Percentiles rank a stretch among this genome's conserved stretches.
Conservation (phyloP, 2,888 invertebrate species). For the Tenodera sinensis region DNA sequence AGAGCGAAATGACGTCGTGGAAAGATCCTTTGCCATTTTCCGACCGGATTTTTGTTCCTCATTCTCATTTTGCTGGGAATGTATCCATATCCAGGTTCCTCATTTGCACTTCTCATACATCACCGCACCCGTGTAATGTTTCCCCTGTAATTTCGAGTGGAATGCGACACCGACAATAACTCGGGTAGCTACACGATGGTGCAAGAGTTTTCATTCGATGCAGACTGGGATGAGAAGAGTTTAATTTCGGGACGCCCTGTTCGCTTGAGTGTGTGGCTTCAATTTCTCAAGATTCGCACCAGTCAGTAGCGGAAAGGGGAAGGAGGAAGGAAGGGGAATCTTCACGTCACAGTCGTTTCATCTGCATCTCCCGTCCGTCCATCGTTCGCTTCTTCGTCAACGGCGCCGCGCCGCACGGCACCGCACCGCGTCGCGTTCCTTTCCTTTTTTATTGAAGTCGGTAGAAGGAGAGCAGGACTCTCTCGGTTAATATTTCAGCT, state of each 20-base stretch:
- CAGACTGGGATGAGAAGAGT: background rate
- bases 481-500: slow-evolving; percentile 23
- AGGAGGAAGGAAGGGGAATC: background rate
- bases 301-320: background rate
- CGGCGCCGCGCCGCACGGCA: background rate
- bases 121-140: background rate
- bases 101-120: background rate
- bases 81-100: background rate
- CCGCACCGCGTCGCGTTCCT: background rate
- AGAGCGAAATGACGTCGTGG: background rate
- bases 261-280: background rate
- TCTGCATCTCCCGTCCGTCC: background rate
- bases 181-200: background rate
- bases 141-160: background rate
- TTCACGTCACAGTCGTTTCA: background rate
- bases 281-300: background rate
- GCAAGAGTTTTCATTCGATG: background rate
- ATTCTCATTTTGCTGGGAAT: background rate
- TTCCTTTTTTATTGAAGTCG: background rate
- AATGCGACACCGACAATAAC: slow-evolving; percentile 7
- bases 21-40: background rate
- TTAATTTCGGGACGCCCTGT: background rate
- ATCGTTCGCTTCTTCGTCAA: background rate
- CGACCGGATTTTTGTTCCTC: background rate
- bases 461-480: background rate